Evolutionary conservation across 2,888 invertebrate species (phyloP).

Genomic region (Diadegma fenestrale): DNA sequence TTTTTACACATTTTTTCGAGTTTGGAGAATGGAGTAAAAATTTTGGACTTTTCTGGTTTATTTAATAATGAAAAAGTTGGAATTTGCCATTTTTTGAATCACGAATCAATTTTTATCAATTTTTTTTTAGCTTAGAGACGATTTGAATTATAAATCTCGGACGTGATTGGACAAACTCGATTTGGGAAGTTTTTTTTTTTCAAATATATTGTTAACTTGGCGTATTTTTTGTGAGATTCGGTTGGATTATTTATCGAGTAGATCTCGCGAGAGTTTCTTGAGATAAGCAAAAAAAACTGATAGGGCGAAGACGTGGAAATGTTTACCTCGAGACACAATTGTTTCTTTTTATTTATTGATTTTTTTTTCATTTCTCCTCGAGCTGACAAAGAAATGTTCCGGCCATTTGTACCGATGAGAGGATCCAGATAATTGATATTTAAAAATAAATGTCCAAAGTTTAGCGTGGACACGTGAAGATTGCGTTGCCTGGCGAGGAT

Average conservation of each 20-base stretch:
- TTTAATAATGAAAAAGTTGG: neutral
- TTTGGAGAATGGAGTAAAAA: too few species aligned
- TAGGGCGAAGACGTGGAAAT: conserved; percentile 28
- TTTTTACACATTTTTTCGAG: too few species aligned
- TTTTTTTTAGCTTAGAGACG: too few species aligned
- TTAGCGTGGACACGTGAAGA: neutral
- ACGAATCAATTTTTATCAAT: neutral
- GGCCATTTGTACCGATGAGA: conserved; percentile 20
- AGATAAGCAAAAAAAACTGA: conserved; percentile 27
- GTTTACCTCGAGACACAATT: neutral
- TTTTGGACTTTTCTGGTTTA: too few species aligned
- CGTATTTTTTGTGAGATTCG: neutral
- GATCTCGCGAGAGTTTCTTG: conserved; percentile 34
- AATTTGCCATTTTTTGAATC: neutral
- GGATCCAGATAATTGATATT: conserved; percentile 30
- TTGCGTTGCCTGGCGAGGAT: neutral
- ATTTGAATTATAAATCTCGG: neutral
- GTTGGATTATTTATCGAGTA: conserved; percentile 45
- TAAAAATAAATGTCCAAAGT: conserved; percentile 58
- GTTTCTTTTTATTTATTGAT: neutral
- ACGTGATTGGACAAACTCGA: neutral
- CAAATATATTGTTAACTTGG: too few species aligned
- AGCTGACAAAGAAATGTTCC: conserved; percentile 20
- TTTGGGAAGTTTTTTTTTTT: neutral
- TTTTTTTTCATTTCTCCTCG: neutral